Evolutionary conservation across 2,113 vertebrate species (phyloP).

Genomic region (Prinia subflava): DNA sequence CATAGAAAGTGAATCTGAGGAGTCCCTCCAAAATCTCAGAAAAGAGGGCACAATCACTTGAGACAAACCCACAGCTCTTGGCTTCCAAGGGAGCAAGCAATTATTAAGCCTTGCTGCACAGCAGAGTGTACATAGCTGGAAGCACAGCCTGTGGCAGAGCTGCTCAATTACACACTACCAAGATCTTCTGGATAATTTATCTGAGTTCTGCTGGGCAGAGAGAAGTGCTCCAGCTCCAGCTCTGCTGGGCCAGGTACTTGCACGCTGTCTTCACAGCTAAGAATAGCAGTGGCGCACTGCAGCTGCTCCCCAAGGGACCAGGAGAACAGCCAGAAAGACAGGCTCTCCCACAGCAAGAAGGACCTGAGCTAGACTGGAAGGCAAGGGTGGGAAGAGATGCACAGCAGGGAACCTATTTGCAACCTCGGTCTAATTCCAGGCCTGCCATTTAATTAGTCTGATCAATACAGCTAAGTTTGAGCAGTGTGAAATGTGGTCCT

Average conservation of each 20-base stretch:
- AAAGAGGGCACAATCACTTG: not conserved
- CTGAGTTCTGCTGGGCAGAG: constrained; percentile 43
- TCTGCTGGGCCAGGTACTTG: constrained; percentile 54
- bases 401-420: not conserved
- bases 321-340: constrained; percentile 13
- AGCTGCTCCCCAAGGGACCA: constrained; percentile 60
- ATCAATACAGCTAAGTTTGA: not conserved
- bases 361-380: not conserved
- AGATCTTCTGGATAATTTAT: constrained; percentile 64
- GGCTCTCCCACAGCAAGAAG: constrained; percentile 35
- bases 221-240: constrained; percentile 43
- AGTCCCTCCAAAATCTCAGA: not conserved
- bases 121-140: constrained; percentile 38
- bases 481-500: not conserved
- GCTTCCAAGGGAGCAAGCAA: constrained; percentile 24
- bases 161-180: constrained; percentile 49
- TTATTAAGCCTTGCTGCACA: constrained; percentile 19
- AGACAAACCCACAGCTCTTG: not conserved
- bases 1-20: not conserved
- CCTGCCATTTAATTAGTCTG: not conserved
- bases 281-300: constrained; percentile 65
- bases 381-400: not conserved
- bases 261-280: constrained; percentile 45
- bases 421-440: not conserved
- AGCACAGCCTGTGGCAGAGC: constrained; percentile 56